phyloP scores from a whole-genome alignment of 2,113 vertebrate species.

The Pterophyllum scalare region DNA sequence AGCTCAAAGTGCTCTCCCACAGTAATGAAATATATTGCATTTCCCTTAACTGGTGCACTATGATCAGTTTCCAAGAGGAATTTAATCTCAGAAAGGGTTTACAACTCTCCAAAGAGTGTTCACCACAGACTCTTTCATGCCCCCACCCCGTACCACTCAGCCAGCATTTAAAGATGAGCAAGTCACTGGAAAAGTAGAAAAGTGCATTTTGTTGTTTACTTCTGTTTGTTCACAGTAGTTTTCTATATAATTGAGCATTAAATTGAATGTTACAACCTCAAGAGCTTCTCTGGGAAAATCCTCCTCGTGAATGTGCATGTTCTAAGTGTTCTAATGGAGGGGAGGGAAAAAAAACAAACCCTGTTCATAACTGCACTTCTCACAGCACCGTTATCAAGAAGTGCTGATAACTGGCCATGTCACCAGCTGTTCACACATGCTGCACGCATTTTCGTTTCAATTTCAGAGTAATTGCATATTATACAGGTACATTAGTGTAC shows the following conservation, averaged over 20 bases:
- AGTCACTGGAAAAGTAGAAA: neutral
- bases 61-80: slow-evolving; percentile 32
- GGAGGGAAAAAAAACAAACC: neutral
- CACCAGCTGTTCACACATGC: slow-evolving; percentile 34
- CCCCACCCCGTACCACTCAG: neutral
- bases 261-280: slow-evolving; percentile 37
- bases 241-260: slow-evolving; percentile 31
- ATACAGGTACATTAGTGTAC: slow-evolving; percentile 25
- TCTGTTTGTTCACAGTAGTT: neutral
- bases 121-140: neutral
- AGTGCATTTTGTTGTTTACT: neutral
- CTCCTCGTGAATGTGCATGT: neutral
- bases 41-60: neutral
- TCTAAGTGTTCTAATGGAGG: neutral
- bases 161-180: neutral
- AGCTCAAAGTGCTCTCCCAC: slow-evolving; percentile 30
- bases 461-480: slow-evolving; percentile 58
- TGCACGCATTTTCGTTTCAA: slow-evolving; percentile 10
- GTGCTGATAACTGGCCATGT: slow-evolving; percentile 42
- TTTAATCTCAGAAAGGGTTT: slow-evolving; percentile 35
- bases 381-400: slow-evolving; percentile 22
- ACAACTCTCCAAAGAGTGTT: slow-evolving; percentile 19
- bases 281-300: slow-evolving; percentile 29
- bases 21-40: slow-evolving; percentile 52
- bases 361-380: slow-evolving; percentile 33